Evolutionary conservation across 2,113 vertebrate species (phyloP).

Genomic region (Spilogale gracilis): DNA sequence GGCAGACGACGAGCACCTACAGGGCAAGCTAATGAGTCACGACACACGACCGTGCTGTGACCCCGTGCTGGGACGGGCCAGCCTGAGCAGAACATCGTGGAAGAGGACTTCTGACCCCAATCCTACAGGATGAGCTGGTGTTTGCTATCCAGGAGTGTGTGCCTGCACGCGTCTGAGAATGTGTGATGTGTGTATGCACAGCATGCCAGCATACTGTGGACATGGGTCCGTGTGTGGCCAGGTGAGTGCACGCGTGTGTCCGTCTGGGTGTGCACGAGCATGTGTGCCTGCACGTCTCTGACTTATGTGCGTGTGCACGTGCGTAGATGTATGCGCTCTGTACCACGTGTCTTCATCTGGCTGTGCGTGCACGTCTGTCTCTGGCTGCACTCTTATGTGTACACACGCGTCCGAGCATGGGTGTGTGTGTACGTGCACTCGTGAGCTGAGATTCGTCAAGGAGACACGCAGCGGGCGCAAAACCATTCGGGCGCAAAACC

Average conservation of each 20-base stretch:
- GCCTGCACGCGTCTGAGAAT: not conserved
- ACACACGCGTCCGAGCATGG: not conserved
- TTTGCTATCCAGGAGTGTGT: not conserved
- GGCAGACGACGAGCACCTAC: not conserved
- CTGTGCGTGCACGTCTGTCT: not conserved
- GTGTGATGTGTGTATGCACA: not conserved
- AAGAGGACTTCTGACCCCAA: not conserved
- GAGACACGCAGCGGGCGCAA: not conserved
- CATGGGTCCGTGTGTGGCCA: not conserved
- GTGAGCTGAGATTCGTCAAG: not conserved
- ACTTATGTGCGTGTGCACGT: no score
- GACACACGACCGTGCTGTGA: not conserved
- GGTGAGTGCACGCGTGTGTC: not conserved
- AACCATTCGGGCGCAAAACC: not conserved
- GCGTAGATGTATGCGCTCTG: not conserved
- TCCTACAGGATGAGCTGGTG: not conserved
- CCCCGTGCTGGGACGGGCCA: fast-evolving
- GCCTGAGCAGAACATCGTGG: not conserved
- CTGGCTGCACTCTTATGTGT: not conserved
- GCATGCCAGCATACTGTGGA: not conserved
- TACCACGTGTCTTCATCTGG: not conserved
- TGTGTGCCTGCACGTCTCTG: no score
- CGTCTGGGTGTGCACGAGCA: not conserved
- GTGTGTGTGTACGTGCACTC: not conserved
- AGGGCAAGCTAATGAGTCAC: not conserved